Percentiles rank a stretch among this genome's conserved stretches.
These are phyloP conservation scores for Aporophyla nigra DNA, from an alignment of 2,888 invertebrate genomes.

Conservation along the genomic window DNA sequence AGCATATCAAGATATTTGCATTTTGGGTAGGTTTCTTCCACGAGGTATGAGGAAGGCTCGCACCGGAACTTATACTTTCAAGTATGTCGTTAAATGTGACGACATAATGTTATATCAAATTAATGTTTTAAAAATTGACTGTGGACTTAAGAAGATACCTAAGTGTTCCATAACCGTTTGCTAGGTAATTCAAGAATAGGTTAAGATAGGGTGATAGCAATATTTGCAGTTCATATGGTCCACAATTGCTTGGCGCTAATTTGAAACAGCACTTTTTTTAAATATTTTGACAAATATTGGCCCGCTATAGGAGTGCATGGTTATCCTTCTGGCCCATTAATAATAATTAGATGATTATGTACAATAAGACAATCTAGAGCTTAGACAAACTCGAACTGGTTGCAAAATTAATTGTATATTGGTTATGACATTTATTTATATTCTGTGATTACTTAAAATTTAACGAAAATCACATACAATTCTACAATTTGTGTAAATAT, in stretches of 20 bases:
- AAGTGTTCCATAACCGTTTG: neutral
- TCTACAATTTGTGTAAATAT: no score
- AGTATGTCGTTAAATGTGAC: constrained; percentile 33
- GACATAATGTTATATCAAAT: constrained; percentile 8
- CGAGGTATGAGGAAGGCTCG: constrained; percentile 12
- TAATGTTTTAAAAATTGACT: constrained; percentile 9
- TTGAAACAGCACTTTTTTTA: neutral
- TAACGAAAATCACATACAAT: no score
- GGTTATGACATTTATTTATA: no score
- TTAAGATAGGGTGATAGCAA: neutral
- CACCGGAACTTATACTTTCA: constrained; percentile 32
- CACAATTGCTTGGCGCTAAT: neutral
- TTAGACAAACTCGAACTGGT: no score
- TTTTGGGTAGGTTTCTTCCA: constrained; percentile 63
- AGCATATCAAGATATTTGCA: constrained; percentile 67
- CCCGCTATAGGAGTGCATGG: neutral
- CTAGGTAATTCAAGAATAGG: neutral
- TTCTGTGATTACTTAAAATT: no score
- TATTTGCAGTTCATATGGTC: neutral
- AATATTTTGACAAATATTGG: neutral
- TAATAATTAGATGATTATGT: no score
- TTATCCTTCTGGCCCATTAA: neutral
- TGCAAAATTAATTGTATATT: no score
- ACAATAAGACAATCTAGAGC: no score
- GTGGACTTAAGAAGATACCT: neutral